Evolutionary conservation across 64 coral and sea anemone species (phyloP).

Genomic region (Pachyseris speciosa): DNA sequence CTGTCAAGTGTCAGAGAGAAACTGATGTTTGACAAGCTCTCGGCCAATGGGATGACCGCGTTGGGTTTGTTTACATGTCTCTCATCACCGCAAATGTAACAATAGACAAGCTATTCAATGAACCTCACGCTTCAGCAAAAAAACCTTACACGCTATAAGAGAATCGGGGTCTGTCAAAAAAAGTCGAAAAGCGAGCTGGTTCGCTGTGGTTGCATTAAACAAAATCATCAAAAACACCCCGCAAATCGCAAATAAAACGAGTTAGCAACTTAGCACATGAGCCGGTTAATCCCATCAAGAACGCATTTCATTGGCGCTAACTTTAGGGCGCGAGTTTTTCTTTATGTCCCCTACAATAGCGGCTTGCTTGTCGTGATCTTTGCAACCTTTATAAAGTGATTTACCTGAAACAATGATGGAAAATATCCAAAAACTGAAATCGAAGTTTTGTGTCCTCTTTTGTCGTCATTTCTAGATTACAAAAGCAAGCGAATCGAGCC

Average conservation of each 20-base stretch:
- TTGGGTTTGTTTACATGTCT: constrained; percentile 36
- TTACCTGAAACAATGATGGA: background rate
- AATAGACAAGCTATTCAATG: background rate
- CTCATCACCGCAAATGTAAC: constrained; percentile 13
- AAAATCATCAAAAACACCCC: background rate
- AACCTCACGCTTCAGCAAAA: background rate
- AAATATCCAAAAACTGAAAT: background rate
- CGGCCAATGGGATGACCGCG: constrained; percentile 6
- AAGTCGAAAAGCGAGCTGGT: background rate
- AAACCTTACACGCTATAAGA: background rate
- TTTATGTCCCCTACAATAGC: background rate
- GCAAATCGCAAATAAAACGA: background rate
- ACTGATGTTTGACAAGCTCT: constrained; percentile 30
- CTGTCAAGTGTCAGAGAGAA: constrained; percentile 5
- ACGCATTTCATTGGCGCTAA: background rate
- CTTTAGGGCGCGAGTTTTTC: background rate
- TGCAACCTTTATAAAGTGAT: background rate
- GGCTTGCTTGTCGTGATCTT: background rate
- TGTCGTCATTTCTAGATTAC: background rate
- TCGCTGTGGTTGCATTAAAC: background rate
- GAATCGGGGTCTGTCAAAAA: background rate
- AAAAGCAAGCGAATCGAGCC: background rate
- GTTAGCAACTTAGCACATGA: background rate
- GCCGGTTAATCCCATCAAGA: background rate
- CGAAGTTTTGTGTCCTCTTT: background rate